phyloP scores from a whole-genome alignment of 2,797 vertebrate species.

The Arremon brunneinucha region DNA sequence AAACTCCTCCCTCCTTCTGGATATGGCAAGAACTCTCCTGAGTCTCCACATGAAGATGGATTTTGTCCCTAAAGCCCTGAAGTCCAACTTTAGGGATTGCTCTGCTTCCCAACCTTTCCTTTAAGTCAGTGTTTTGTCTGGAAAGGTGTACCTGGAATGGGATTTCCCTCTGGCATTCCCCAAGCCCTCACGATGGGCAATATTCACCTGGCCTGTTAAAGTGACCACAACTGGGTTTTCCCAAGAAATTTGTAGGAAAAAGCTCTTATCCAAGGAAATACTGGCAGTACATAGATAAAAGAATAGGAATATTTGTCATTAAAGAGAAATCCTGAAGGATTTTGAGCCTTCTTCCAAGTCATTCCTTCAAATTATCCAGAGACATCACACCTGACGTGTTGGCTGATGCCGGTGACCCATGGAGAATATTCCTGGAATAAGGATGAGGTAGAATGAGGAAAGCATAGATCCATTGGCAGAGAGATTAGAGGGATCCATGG shows the following conservation, averaged over 20 bases:
- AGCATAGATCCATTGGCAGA: not conserved
- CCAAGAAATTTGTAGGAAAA: not conserved
- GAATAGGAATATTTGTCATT: not conserved
- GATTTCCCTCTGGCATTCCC: not conserved
- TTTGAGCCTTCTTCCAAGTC: not conserved
- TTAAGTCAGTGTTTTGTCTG: not conserved
- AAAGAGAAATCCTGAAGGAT: not conserved
- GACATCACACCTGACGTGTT: rapidly evolving
- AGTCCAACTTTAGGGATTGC: not conserved
- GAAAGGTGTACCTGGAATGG: not conserved
- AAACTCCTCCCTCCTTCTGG: not conserved
- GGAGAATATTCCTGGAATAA: not conserved
- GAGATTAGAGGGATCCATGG: not conserved
- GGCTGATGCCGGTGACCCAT: rapidly evolving
- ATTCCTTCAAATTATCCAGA: not conserved
- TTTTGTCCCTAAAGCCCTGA: not conserved
- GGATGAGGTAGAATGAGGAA: not conserved
- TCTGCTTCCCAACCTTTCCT: not conserved
- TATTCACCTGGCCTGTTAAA: not conserved
- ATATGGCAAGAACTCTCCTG: not conserved
- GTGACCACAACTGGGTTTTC: not conserved
- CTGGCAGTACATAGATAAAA: not conserved
- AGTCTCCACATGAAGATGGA: not conserved
- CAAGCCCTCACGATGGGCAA: rapidly evolving
- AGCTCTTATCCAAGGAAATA: not conserved